Conservation (phyloP, 2,888 invertebrate species). For the Creontiades dilutus region DNA sequence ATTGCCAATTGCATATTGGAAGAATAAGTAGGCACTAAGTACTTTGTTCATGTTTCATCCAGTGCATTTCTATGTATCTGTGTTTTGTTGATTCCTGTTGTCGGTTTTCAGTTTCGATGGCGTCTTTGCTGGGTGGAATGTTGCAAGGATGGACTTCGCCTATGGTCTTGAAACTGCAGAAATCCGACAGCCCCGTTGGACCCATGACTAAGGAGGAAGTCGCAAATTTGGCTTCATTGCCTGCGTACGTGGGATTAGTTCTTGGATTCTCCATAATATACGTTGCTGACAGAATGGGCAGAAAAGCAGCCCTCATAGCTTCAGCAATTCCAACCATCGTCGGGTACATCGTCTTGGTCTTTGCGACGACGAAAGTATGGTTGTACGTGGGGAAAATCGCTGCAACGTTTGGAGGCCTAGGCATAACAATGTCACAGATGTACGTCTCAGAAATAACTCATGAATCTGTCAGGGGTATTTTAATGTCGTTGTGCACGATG, state of each 20-base stretch:
- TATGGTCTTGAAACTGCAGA: neutral
- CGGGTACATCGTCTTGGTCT: constrained; percentile 6
- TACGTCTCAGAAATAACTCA: constrained; percentile 49
- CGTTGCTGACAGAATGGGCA: constrained; percentile 15
- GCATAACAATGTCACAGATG: constrained; percentile 23
- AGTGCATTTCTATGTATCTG: no score
- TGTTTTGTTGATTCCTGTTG: neutral
- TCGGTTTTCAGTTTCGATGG: constrained; percentile 35
- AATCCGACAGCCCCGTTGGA: constrained; percentile 53
- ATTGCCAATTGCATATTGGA: no score
- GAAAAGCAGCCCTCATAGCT: constrained; percentile 25
- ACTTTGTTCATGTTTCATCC: no score
- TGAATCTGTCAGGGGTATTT: constrained; percentile 36
- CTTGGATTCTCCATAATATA: neutral
- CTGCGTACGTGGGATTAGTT: neutral
- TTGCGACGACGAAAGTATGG: neutral
- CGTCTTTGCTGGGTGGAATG: constrained; percentile 19
- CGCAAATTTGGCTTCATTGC: constrained; percentile 6
- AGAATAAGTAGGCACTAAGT: no score
- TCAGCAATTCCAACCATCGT: neutral
- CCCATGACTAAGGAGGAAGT: constrained; percentile 16
- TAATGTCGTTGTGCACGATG: constrained; percentile 19
- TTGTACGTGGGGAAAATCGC: constrained; percentile 29
- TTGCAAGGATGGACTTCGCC: constrained; percentile 50
- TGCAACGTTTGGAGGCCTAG: neutral